Evolutionary conservation across 2,888 invertebrate genomes (phyloP).

Genomic region (Notodonta dromedarius): DNA sequence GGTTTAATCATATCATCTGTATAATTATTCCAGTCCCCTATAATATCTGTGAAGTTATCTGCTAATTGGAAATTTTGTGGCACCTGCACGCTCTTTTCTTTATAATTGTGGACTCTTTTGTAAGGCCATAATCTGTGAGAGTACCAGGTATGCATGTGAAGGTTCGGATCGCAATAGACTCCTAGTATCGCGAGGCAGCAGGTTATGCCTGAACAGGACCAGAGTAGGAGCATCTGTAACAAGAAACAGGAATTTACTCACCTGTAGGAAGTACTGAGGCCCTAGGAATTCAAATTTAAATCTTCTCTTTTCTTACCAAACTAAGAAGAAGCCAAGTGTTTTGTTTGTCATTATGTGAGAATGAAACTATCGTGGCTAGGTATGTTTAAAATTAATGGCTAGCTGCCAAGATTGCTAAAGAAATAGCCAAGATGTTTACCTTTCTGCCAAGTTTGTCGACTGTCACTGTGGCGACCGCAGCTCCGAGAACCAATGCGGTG

Average conservation of each 20-base stretch:
- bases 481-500: constrained; percentile 70
- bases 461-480: constrained; percentile 67
- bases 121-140: constrained; percentile 63
- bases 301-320: too few relatives aligned
- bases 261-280: too few relatives aligned
- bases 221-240: constrained; percentile 71
- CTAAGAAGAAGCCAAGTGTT: too few relatives aligned
- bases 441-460: constrained; percentile 75
- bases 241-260: neutral
- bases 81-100: constrained; percentile 38
- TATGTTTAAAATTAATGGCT: too few relatives aligned
- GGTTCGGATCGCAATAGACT: constrained; percentile 72
- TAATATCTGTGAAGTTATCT: constrained; percentile 12
- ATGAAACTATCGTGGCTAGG: too few relatives aligned
- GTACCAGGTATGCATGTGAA: constrained; percentile 69
- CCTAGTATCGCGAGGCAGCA: constrained; percentile 72
- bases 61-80: constrained; percentile 28
- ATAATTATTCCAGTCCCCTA: constrained; percentile 42
- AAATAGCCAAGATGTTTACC: constrained; percentile 41
- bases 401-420: too few relatives aligned
- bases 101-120: constrained; percentile 42
- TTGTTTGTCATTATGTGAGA: too few relatives aligned
- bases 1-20: constrained; percentile 38
- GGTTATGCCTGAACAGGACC: constrained; percentile 76
- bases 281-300: too few relatives aligned